phyloP scores from a whole-genome alignment of 2,888 invertebrate species.

The Brachynemurus nebulosus region DNA sequence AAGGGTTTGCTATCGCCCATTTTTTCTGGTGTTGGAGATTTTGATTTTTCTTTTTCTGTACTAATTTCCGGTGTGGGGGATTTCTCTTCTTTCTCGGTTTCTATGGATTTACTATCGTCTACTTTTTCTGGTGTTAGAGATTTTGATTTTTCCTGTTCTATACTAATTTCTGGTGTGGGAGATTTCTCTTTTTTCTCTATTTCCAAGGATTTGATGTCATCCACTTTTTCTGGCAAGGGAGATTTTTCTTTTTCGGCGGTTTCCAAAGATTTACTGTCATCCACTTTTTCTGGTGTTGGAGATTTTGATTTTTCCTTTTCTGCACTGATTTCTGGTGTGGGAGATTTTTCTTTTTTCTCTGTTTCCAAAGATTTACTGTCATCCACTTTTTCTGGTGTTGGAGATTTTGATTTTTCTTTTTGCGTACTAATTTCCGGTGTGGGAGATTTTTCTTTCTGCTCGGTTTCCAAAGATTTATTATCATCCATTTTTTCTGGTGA shows the following conservation, averaged over 20 bases:
- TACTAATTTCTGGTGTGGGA: no score
- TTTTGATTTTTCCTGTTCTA: no score
- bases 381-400: constrained; percentile 1
- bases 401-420: constrained; percentile 1
- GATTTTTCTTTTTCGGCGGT: constrained; percentile 5
- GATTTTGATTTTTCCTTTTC: neutral
- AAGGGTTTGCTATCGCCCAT: no score
- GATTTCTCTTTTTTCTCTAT: no score
- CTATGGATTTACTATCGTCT: no score
- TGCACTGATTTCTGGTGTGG: constrained; percentile 1
- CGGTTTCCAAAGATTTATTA: no score
- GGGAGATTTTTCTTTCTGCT: constrained; percentile 8
- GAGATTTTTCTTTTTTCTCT: constrained; percentile 3
- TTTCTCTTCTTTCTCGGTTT: constrained; percentile 10
- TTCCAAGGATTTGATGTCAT: constrained; percentile 15
- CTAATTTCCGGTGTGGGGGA: constrained; percentile 4
- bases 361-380: constrained; percentile 11
- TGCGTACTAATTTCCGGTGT: constrained; percentile 1
- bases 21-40: constrained; percentile 1
- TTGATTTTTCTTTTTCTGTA: constrained; percentile 2
- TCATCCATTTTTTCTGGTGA: constrained; percentile 4
- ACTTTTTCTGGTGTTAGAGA: no score
- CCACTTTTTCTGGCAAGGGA: constrained; percentile 9
- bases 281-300: neutral
- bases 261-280: constrained; percentile 2